Evolutionary conservation across 2,888 invertebrate genomes (phyloP).

Genomic region (Brassicogethes aeneus): DNA sequence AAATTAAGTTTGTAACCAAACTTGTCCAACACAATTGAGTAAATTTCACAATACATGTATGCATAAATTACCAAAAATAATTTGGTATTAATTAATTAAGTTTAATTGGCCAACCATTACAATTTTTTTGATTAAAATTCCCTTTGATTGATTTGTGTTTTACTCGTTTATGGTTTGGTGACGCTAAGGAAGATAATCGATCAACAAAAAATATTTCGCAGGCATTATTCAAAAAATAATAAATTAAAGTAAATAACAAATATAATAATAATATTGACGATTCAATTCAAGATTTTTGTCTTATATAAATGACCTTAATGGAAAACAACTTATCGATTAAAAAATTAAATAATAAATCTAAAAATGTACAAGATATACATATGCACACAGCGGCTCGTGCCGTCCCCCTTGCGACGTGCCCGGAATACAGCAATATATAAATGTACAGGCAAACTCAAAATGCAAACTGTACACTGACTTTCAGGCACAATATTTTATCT

Average conservation of each 20-base stretch:
- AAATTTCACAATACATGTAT: conserved; percentile 15
- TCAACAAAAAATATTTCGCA: conserved; percentile 26
- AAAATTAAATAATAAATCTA: conserved; percentile 39
- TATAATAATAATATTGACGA: conserved; percentile 5
- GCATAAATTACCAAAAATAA: too few species aligned
- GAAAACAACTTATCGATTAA: conserved; percentile 16
- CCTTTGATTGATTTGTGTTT: too few species aligned
- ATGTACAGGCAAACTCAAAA: too few species aligned
- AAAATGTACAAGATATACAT: conserved; percentile 40
- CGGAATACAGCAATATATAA: too few species aligned
- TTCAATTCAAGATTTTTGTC: too few species aligned
- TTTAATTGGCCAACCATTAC: too few species aligned
- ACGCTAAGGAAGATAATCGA: conserved; percentile 15
- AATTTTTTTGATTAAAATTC: too few species aligned
- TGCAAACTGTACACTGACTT: too few species aligned
- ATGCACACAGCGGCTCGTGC: conserved; percentile 22
- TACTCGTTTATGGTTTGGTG: too few species aligned
- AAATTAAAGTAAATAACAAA: conserved; percentile 12
- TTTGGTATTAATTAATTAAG: too few species aligned
- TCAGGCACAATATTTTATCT: too few species aligned
- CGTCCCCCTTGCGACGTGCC: background rate
- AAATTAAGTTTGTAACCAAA: conserved; percentile 25
- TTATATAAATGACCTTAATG: conserved; percentile 13
- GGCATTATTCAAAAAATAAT: conserved; percentile 22
- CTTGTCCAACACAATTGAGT: conserved; percentile 20